phyloP scores from a whole-genome alignment of 2,113 vertebrate species.

The Dicerorhinus sumatrensis region DNA sequence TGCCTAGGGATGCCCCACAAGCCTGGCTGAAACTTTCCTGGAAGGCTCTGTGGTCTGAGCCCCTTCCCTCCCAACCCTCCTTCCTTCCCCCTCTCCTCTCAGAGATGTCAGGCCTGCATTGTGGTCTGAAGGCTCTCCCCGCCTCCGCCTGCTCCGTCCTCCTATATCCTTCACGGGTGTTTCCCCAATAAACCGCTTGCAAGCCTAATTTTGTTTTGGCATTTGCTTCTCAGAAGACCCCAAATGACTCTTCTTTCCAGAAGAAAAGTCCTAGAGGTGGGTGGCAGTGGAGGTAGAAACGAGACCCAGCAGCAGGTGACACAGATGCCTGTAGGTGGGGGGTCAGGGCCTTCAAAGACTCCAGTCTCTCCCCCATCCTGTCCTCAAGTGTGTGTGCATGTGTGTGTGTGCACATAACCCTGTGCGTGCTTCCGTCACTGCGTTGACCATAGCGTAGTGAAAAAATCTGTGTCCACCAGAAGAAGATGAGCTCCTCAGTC shows the following conservation, averaged over 20 bases:
- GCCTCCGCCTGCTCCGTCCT: too few relatives aligned
- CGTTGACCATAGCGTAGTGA: background rate
- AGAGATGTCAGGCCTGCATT: rapidly evolving
- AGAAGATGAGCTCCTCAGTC: background rate
- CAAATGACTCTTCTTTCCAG: background rate
- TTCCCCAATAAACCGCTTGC: background rate
- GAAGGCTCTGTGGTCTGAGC: background rate
- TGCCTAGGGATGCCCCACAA: background rate
- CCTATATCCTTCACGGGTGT: background rate
- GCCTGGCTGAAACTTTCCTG: background rate
- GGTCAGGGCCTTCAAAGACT: background rate
- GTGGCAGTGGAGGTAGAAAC: background rate
- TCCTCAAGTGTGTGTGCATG: background rate
- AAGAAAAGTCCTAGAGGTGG: background rate
- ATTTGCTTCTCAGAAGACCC: constrained; percentile 25
- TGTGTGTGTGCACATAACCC: background rate
- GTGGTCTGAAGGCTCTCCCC: background rate
- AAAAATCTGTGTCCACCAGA: background rate
- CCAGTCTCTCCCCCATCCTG: background rate
- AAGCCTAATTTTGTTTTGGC: background rate
- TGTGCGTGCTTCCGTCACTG: background rate
- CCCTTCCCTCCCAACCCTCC: background rate
- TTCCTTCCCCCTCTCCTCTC: background rate
- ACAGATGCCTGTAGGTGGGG: background rate
- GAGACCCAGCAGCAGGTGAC: background rate